These are phyloP conservation scores for Andrena praecox DNA, from an alignment of 2,888 invertebrate species.

Conservation along the genomic window DNA sequence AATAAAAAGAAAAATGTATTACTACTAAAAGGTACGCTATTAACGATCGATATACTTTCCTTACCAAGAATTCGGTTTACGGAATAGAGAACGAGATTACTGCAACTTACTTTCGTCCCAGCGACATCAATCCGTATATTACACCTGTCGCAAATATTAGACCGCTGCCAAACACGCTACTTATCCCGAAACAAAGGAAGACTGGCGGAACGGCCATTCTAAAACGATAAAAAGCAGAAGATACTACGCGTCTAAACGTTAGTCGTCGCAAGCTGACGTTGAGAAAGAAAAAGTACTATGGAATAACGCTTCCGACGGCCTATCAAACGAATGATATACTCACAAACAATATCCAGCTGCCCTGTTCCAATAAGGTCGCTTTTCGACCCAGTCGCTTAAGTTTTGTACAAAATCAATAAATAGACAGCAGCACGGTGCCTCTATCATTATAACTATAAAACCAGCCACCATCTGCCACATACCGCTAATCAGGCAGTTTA, in stretches of 20 bases:
- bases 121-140: constrained; percentile 96
- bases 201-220: constrained; percentile 94
- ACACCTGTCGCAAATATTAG: constrained; percentile 95
- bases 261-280: not conserved
- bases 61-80: constrained; percentile 15
- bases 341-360: constrained; percentile 94
- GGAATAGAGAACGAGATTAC: constrained; percentile 13
- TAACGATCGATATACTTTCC: constrained; percentile 4
- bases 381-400: constrained; percentile 93
- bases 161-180: constrained; percentile 93
- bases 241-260: not conserved
- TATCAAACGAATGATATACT: constrained; percentile 83
- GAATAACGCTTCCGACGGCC: not conserved
- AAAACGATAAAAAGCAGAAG: constrained; percentile 72
- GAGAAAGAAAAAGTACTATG: constrained; percentile 18
- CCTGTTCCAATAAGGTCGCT: constrained; percentile 95
- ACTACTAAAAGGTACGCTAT: not conserved
- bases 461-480: constrained; percentile 96
- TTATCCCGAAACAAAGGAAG: constrained; percentile 90
- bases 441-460: constrained; percentile 94
- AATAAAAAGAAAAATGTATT: not conserved
- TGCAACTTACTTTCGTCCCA: constrained; percentile 96
- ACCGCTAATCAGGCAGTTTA: constrained; percentile 91
- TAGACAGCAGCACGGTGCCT: constrained; percentile 98
- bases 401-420: constrained; percentile 97